Evolutionary conservation across 2,113 vertebrate genomes (phyloP).

Genomic region (Neoarius graeffei): DNA sequence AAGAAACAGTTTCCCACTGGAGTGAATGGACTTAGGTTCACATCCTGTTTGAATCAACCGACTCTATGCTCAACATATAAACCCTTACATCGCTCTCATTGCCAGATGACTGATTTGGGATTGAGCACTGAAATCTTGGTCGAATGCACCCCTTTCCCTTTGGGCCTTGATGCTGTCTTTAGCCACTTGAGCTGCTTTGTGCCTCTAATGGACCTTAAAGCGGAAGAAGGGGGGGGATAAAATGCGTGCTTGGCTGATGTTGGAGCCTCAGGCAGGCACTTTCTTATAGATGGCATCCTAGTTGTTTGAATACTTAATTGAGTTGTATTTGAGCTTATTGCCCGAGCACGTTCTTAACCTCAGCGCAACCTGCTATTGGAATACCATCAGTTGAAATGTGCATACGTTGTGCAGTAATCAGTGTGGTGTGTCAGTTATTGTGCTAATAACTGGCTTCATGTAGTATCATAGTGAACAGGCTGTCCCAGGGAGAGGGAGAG

Average conservation of each 20-base stretch:
- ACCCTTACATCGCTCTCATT: no score
- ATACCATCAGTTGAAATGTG: background rate
- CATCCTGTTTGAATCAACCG: no score
- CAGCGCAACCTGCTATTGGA: no score
- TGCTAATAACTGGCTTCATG: conserved; percentile 16
- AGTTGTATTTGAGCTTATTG: background rate
- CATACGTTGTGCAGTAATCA: background rate
- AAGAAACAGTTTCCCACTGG: no score
- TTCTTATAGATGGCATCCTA: background rate
- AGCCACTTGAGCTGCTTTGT: conserved; percentile 26
- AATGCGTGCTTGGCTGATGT: background rate
- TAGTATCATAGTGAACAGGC: conserved; percentile 14
- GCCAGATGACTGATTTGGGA: no score
- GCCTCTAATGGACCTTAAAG: conserved; percentile 22
- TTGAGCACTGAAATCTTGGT: no score
- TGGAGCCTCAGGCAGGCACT: background rate
- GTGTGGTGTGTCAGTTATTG: background rate
- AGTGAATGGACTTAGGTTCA: no score
- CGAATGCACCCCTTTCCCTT: background rate
- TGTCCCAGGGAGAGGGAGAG: background rate
- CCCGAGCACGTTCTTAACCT: background rate
- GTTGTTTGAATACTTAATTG: conserved; percentile 5
- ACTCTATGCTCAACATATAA: no score
- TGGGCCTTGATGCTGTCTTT: conserved; percentile 10
- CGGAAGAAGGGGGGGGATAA: background rate